Percentiles rank a stretch among this genome's conserved stretches.
These are phyloP conservation scores for Anthopleura xanthogrammica DNA, from an alignment of 92 coral and sea anemone species.

Conservation along the genomic window DNA sequence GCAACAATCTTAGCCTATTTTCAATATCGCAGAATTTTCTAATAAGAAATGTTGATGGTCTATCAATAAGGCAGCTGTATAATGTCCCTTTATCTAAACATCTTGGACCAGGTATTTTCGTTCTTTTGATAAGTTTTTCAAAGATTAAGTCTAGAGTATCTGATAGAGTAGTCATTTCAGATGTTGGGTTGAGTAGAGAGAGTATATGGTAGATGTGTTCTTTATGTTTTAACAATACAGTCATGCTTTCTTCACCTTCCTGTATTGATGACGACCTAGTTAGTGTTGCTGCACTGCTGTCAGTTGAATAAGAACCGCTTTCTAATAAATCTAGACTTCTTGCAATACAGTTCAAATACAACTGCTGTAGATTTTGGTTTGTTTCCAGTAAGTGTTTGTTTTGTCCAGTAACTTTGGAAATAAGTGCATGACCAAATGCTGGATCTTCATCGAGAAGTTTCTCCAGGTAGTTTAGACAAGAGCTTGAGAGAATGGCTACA, in stretches of 20 bases:
- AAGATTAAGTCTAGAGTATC: slow-evolving; percentile 60
- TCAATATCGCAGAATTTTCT: slow-evolving; percentile 74
- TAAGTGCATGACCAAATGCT: slow-evolving; percentile 76
- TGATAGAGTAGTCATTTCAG: slow-evolving; percentile 59
- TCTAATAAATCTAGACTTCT: slow-evolving; percentile 52
- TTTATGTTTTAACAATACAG: slow-evolving; percentile 8
- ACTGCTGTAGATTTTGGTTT: slow-evolving; percentile 66
- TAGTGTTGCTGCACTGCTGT: not conserved
- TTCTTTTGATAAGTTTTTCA: slow-evolving; percentile 55
- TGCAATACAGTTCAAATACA: slow-evolving; percentile 62
- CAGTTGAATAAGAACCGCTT: not conserved
- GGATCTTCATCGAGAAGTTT: slow-evolving; percentile 66
- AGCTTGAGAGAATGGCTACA: slow-evolving; percentile 63
- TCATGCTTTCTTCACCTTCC: not conserved
- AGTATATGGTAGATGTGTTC: slow-evolving; percentile 61
- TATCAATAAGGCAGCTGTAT: slow-evolving; percentile 73
- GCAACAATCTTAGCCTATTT: slow-evolving; percentile 59
- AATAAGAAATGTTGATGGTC: slow-evolving; percentile 60
- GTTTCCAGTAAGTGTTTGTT: slow-evolving; percentile 64
- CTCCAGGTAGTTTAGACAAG: slow-evolving; percentile 57
- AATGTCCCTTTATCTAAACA: slow-evolving; percentile 62
- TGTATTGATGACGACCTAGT: not conserved
- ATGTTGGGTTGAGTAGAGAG: slow-evolving; percentile 66
- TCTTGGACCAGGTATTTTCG: slow-evolving; percentile 26
- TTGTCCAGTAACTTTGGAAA: slow-evolving; percentile 61